A percentile compares a stretch with the other conserved stretches of the same genome.
These are phyloP conservation scores for Coranthus polyacanthus DNA, from an alignment of 2,797 vertebrate species.

Conservation along the genomic window DNA sequence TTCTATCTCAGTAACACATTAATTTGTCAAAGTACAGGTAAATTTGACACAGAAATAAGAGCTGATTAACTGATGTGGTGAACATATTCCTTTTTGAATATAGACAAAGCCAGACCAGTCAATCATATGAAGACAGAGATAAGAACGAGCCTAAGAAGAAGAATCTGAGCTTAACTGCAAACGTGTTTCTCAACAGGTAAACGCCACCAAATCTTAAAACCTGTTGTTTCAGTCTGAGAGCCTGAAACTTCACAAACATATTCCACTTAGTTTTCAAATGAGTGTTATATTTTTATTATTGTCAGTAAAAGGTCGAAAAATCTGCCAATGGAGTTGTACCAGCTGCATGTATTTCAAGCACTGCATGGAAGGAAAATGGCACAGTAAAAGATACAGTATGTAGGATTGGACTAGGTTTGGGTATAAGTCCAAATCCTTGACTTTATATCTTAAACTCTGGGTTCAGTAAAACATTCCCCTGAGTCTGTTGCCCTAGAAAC, in stretches of 20 bases:
- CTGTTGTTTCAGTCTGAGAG: background rate
- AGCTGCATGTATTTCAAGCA: background rate
- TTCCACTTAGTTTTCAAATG: too few species aligned
- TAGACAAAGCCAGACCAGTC: background rate
- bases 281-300: too few species aligned
- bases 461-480: conserved; percentile 28
- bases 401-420: background rate
- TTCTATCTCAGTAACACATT: background rate
- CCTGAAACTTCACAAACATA: too few species aligned
- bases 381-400: background rate
- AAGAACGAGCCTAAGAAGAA: background rate
- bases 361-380: background rate
- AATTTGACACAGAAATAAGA: conserved; percentile 5
- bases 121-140: background rate
- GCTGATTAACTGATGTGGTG: background rate
- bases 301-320: too few species aligned
- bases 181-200: background rate
- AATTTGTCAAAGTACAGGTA: background rate
- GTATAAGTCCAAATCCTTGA: conserved; percentile 4
- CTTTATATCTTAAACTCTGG: conserved; percentile 34
- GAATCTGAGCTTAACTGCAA: too few species aligned
- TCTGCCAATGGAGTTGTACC: background rate
- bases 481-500: conserved; percentile 76
- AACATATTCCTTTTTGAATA: background rate
- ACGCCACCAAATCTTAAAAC: background rate